Evolutionary conservation across 2,797 vertebrate genomes (phyloP).

Genomic region (Sebastes nivosus): DNA sequence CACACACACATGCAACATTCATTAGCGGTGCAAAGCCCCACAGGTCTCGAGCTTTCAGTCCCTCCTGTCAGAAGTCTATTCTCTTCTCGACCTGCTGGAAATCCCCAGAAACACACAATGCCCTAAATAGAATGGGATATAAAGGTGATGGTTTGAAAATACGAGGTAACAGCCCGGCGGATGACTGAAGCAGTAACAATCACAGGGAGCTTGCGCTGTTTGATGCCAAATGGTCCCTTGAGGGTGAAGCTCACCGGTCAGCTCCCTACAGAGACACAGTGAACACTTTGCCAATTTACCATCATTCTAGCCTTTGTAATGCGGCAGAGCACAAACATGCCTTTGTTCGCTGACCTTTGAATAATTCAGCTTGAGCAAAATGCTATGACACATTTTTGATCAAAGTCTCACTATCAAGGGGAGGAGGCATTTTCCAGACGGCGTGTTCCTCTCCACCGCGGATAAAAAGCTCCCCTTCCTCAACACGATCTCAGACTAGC

Average conservation of each 20-base stretch:
- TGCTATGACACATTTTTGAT: constrained; percentile 80
- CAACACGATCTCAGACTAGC: constrained; percentile 42
- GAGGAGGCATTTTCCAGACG: constrained; percentile 62
- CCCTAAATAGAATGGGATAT: constrained; percentile 59
- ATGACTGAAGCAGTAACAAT: constrained; percentile 70
- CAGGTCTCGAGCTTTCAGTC: constrained; percentile 36
- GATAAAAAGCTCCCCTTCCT: constrained; percentile 64
- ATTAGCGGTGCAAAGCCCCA: constrained; percentile 31
- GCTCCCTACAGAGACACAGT: constrained; percentile 67
- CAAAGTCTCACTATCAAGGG: constrained; percentile 73
- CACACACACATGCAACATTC: constrained; percentile 29
- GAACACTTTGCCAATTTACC: constrained; percentile 79
- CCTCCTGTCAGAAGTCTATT: constrained; percentile 45
- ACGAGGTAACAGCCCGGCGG: constrained; percentile 57
- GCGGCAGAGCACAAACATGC: constrained; percentile 73
- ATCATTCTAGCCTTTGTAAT: constrained; percentile 73
- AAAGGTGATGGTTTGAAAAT: constrained; percentile 72
- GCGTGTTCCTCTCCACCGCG: constrained; percentile 57
- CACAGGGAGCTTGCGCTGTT: constrained; percentile 69
- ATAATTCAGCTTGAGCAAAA: constrained; percentile 79
- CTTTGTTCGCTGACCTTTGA: constrained; percentile 82
- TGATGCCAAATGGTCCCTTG: constrained; percentile 74
- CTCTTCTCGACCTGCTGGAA: constrained; percentile 41
- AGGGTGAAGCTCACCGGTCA: constrained; percentile 69
- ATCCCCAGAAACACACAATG: constrained; percentile 43